Evolutionary conservation across 2,888 invertebrate species (phyloP), one percentile per base, ranked within the genome.

Genomic region (Dynastes grantii): DNA sequence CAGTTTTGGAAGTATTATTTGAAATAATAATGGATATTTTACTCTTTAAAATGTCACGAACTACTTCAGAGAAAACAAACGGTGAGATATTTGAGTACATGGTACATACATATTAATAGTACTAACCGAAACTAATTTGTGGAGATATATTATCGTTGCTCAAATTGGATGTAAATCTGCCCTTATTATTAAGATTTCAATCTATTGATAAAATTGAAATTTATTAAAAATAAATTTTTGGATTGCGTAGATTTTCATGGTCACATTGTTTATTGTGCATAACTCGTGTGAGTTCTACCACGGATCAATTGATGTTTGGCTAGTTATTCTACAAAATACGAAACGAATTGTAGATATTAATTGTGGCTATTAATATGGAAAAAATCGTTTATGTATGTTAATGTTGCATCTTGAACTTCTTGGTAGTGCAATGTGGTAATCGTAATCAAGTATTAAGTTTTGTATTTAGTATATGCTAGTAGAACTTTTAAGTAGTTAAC

Each of bases 1-100:
- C 68, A 68, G 68, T 68, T 68, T 68, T 68, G 68, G 68, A 51
- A 68, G 68, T 49, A 51, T 68, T 68, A 22, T 68, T 68, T 68
- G 68, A 68, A 49, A 51, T 68, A 51, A 27, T 67, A 51, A 51
- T 68, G 68, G 68, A 51, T 9, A 49, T 51, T 51, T 68, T 51
- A 5, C 68, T 27, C 51, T 51, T 68, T 49, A 68, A 51, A 68
- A 68, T 68, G 11, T 45, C 22, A n/a, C 29, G 51, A 58, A 49
- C 68, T 40, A 29, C 68, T 27, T 51, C 68, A 68, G 51, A 49
- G 51, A 68, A 68, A 63, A 45, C 45, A 16, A 68, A 29, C 51
- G 68, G 68, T 68, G 68, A 68, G 68, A 68, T 67, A 67, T 67
- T 51, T 68, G 68, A 51, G 6, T 40, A 29, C 32, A 68, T 49